Evolutionary conservation across 2,888 invertebrate species (phyloP), one percentile per base, ranked within the genome.

Genomic region (Hirtodrosophila histrioides): DNA sequence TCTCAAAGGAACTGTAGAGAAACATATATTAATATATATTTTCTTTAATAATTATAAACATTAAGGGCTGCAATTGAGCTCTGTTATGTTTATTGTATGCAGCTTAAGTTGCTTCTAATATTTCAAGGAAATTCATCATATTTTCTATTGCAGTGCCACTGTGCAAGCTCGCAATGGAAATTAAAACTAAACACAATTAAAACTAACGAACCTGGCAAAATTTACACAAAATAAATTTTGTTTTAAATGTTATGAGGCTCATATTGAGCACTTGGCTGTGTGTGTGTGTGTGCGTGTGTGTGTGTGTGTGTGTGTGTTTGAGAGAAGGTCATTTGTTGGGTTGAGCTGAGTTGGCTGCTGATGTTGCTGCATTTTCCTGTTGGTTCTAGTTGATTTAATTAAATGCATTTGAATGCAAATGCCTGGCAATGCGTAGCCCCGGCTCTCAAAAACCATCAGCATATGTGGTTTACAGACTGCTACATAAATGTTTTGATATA

Each of bases 361-460:
- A 37, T 65, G 71, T 23, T 79, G 75, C 67, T 71, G 84, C 75
- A 81, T 63, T 81, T 81, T 78, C 69, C 70, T 78, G 76, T 84
- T 84, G 81, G 81, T 78, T 76, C 77, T 77, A 84, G 84, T 85
- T 88, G 88, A 88, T 88, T 88, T 88, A 88, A 88, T 88, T 88
- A 88, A 88, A 88, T 84, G 88, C 78, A 85, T 88, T 88, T 85
- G 88, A 85, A 88, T 88, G 79, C 78, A 88, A 73, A 79, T 84
- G 82, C 80, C 80, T 74, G 77, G 65, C 60, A 82, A 71, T 77
- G 71, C 77, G 66, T 75, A 70, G 58, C 61, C 76, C 43, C 69
- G 62, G 68, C 78, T 78, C 65, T 75, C 56, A 44, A 71, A 17
- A 72, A 69, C 65, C 75, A 68, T 75, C 82, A 64, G 65, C 71